Evolutionary conservation across 2,797 vertebrate species (phyloP), one percentile per base, ranked within the genome.

Genomic region (Oreortyx pictus): DNA sequence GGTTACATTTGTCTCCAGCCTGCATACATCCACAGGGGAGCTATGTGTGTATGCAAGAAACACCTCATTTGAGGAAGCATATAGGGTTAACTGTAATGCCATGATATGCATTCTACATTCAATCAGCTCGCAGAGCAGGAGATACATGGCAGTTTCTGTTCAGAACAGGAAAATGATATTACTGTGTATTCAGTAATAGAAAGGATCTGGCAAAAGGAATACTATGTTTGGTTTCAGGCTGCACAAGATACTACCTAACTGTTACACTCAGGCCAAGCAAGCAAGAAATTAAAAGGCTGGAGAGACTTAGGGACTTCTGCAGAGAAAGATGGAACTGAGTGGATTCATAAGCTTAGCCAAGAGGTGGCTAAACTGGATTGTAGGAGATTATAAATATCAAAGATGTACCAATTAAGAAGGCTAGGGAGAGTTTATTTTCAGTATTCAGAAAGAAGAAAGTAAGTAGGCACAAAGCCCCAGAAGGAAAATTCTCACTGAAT

Each of bases 321-420:
- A 54, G 52, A 19, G 23, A 57, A 72, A 82, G 46, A 70, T 14
- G 35, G 66, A 83, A 64, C 24, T n/a, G 44, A 70, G 35, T 1
- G 1, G 6, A 31, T 78, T 87, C 56, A 23, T 50, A 52, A 88
- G 1, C 56, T 78, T 46, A 66, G 56, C 31, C 79, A 90, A 78
- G 62, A 83, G 39, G 10, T 72, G 64, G n/a, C 67, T 60, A 86
- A 86, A 76, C 4, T 75, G 39, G 35, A 47, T 56, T 37, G 27
- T 24, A 74, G 29, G 54, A 78, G 27, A 27, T 39, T 83, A 59
- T 77, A 87, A 89, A 85, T 90, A 87, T 39, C 86, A 66, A 43
- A 78, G 22, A n/a, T 76, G 54, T 83, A 68, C 35, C 74, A 89
- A 75, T 95, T 71, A 86, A 94, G 83, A 90, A 83, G 33, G 43